phyloP scores from a whole-genome alignment of 2,113 vertebrate genomes.

The Odontesthes bonariensis region DNA sequence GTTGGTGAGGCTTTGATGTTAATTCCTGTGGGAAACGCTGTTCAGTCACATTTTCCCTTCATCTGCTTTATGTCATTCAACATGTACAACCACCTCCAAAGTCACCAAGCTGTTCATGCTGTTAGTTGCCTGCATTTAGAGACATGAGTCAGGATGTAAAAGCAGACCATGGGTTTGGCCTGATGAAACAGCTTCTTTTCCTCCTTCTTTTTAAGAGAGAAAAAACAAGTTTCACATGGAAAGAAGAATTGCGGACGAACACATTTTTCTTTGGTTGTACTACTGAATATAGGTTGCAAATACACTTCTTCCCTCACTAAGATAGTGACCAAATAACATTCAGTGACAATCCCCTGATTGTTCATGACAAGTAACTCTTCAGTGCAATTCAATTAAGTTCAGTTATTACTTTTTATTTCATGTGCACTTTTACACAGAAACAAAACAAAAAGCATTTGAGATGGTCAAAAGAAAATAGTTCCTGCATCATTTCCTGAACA shows the following conservation, averaged over 20 bases:
- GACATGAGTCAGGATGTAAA: conserved; percentile 52
- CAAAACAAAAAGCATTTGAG: no score
- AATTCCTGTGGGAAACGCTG: conserved; percentile 70
- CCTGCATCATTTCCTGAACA: no score
- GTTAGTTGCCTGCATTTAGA: conserved; percentile 52
- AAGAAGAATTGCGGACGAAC: not conserved
- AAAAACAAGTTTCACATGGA: not conserved
- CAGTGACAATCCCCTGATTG: no score
- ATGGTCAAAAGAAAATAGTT: no score
- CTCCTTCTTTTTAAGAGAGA: conserved; percentile 25
- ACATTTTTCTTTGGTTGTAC: not conserved
- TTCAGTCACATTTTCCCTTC: conserved; percentile 70
- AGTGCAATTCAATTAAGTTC: no score
- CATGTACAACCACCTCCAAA: conserved; percentile 60
- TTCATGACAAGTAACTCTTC: not conserved
- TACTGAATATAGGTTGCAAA: not conserved
- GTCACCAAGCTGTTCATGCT: conserved; percentile 68
- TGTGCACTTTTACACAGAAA: no score
- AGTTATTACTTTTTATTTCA: no score
- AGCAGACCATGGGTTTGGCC: conserved; percentile 42
- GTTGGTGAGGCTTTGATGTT: conserved; percentile 80
- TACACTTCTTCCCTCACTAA: no score
- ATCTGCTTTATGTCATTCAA: conserved; percentile 70
- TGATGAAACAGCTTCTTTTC: conserved; percentile 34
- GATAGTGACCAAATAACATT: no score